Conservation (phyloP, 2,888 invertebrate genomes). For the Xiphydria camelus region DNA sequence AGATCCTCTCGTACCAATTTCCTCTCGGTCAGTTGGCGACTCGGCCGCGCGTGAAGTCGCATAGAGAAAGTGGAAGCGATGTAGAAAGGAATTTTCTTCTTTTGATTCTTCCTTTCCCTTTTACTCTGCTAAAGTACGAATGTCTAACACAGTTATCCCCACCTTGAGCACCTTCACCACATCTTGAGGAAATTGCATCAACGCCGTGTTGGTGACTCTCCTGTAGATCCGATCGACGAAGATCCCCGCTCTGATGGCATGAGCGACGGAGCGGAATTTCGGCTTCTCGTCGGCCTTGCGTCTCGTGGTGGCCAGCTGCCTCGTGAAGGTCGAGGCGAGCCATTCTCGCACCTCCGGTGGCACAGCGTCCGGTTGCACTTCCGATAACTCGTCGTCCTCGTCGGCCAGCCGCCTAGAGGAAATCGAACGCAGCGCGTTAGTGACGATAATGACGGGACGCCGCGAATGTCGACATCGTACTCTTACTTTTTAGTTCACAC, state of each 20-base stretch:
- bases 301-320: conserved; percentile 80
- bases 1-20: too few relatives aligned
- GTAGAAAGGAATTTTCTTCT: too few relatives aligned
- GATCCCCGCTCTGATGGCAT: conserved; percentile 94
- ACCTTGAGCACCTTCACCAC: conserved; percentile 87
- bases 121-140: too few relatives aligned
- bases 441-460: background rate
- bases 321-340: conserved; percentile 94
- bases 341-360: conserved; percentile 96
- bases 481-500: conserved; percentile 7
- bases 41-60: too few relatives aligned
- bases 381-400: conserved; percentile 94
- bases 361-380: conserved; percentile 94
- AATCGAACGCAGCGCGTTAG: background rate
- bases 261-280: conserved; percentile 92
- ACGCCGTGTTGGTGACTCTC: conserved; percentile 74
- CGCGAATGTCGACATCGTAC: background rate
- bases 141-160: too few relatives aligned
- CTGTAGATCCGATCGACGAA: conserved; percentile 94
- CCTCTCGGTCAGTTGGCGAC: too few relatives aligned
- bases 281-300: conserved; percentile 80
- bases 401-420: conserved; percentile 74
- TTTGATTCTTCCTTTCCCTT: too few relatives aligned
- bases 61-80: too few relatives aligned
- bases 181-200: conserved; percentile 87